Percentiles rank a stretch among this genome's conserved stretches.
Evolutionary conservation across 2,888 invertebrate genomes (phyloP).

Genomic region (Molorchus minor): DNA sequence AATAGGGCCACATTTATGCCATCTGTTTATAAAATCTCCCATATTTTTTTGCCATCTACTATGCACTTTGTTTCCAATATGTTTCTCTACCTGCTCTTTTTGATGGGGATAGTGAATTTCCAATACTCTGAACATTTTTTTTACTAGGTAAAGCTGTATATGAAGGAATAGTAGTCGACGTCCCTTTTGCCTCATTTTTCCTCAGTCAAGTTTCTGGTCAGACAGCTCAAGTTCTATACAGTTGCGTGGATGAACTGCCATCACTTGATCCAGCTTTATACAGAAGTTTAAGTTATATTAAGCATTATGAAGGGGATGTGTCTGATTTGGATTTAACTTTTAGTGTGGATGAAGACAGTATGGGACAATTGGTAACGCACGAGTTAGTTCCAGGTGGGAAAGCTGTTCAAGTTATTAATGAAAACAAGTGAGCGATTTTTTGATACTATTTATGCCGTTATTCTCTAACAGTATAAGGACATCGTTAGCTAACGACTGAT

Average conservation of each 20-base stretch:
- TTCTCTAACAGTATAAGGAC: too few species aligned
- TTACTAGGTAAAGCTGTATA: conserved; percentile 77
- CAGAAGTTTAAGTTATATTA: conserved; percentile 93
- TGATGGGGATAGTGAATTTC: neutral
- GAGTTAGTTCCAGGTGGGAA: conserved; percentile 96
- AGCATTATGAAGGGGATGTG: conserved; percentile 93
- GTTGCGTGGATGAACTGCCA: conserved; percentile 97
- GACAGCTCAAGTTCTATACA: conserved; percentile 92
- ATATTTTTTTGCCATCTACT: too few species aligned
- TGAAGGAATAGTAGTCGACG: conserved; percentile 98
- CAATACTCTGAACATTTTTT: neutral
- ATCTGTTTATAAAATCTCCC: too few species aligned
- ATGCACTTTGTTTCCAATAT: neutral
- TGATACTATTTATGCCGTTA: too few species aligned
- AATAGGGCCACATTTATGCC: too few species aligned
- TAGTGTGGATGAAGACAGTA: conserved; percentile 92
- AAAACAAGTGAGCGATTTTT: conserved; percentile 93
- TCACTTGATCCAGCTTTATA: conserved; percentile 96
- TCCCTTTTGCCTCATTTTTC: conserved; percentile 98
- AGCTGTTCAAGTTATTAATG: conserved; percentile 92
- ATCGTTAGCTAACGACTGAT: too few species aligned
- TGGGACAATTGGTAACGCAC: conserved; percentile 93
- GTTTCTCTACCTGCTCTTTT: neutral
- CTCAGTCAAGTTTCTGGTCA: conserved; percentile 94
- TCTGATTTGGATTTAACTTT: conserved; percentile 94